Evolutionary conservation across 2,888 invertebrate species (phyloP).

Genomic region (Ethmia dodecea): DNA sequence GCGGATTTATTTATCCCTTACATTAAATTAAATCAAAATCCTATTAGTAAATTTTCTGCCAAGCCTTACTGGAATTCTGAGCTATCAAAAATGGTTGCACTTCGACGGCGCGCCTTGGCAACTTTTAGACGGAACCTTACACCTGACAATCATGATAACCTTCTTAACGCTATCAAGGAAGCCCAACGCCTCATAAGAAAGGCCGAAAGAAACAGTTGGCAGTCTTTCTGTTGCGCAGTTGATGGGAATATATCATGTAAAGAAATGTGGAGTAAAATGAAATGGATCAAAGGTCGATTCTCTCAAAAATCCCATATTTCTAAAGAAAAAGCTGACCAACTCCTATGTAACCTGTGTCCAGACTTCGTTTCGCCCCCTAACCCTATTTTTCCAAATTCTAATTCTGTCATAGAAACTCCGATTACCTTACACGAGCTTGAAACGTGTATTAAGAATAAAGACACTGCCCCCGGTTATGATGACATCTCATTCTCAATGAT

Average conservation of each 20-base stretch:
- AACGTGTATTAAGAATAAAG: background rate
- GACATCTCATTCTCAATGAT: slow-evolving; percentile 11
- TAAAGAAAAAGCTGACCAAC: background rate
- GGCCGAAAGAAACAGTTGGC: slow-evolving; percentile 3
- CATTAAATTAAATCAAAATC: background rate
- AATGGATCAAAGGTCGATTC: background rate
- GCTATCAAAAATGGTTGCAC: background rate
- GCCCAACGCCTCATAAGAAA: slow-evolving; percentile 12
- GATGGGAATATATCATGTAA: background rate
- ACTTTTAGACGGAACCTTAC: background rate
- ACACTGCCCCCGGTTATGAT: slow-evolving; percentile 5
- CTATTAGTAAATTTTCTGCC: background rate
- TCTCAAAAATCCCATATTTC: background rate
- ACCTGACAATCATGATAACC: background rate
- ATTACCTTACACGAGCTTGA: slow-evolving; percentile 4
- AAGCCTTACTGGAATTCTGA: background rate
- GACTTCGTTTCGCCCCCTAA: background rate
- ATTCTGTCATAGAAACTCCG: background rate
- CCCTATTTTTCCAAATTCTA: background rate
- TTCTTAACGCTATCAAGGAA: background rate
- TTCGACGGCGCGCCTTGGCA: background rate
- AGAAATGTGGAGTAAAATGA: no score
- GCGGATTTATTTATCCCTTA: background rate
- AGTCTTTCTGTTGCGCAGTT: slow-evolving; percentile 7
- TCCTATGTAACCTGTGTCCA: background rate